Evolutionary conservation across 1,140 invertebrate species (phyloP).

Genomic region (Mizuhopecten yessoensis): DNA sequence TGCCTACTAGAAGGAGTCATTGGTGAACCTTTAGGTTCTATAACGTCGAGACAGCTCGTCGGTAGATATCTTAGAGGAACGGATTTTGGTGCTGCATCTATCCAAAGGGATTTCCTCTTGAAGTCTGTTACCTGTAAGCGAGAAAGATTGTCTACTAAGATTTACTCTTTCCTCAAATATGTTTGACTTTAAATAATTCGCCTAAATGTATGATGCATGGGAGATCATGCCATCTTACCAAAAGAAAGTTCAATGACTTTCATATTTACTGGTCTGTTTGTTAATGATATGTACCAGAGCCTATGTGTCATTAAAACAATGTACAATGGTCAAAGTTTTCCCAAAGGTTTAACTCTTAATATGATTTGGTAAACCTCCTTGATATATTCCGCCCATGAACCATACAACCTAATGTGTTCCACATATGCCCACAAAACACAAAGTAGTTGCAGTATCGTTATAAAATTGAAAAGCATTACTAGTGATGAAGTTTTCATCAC

Average conservation of each 20-base stretch:
- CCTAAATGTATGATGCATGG: conserved; percentile 49
- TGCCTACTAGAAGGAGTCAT: background rate
- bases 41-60: background rate
- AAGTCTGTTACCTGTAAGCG: conserved; percentile 40
- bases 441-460: conserved; percentile 30
- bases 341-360: conserved; percentile 53
- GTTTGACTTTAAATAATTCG: conserved; percentile 56
- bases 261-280: conserved; percentile 52
- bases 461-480: background rate
- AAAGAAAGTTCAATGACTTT: conserved; percentile 52
- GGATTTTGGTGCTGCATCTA: background rate
- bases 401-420: conserved; percentile 33
- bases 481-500: conserved; percentile 45
- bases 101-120: background rate
- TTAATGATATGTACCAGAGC: conserved; percentile 63
- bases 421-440: conserved; percentile 45
- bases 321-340: conserved; percentile 40
- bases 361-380: conserved; percentile 62
- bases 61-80: background rate
- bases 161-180: conserved; percentile 58
- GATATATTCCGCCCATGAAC: background rate
- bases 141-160: conserved; percentile 57
- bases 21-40: background rate
- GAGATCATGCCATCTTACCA: conserved; percentile 52
- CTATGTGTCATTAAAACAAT: conserved; percentile 59